Evolutionary conservation across 1,140 invertebrate genomes (phyloP).

Genomic region (Charaxes varanes): DNA sequence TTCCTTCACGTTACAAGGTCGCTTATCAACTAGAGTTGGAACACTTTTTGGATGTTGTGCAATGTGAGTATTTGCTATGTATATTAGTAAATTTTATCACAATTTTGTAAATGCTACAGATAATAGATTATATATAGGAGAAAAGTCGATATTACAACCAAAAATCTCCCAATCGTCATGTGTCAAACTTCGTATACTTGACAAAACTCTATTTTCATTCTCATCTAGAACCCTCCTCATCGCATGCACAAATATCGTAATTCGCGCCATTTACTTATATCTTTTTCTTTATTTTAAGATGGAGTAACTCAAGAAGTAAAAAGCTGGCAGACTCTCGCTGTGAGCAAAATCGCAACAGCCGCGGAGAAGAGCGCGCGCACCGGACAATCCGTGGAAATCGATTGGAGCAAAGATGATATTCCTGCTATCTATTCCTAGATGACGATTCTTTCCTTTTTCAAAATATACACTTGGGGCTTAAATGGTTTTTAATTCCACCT

Average conservation of each 20-base stretch:
- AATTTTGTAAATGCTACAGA: too few relatives aligned
- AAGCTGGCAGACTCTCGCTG: slow-evolving; percentile 72
- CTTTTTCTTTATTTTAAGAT: slow-evolving; percentile 33
- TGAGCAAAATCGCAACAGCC: slow-evolving; percentile 75
- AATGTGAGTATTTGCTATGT: slow-evolving; percentile 66
- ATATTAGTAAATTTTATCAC: too few relatives aligned
- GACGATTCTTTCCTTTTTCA: too few relatives aligned
- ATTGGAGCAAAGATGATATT: slow-evolving; percentile 30
- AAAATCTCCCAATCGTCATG: too few relatives aligned
- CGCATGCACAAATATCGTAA: too few relatives aligned
- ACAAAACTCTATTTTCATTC: too few relatives aligned
- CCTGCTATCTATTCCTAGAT: slow-evolving; percentile 25
- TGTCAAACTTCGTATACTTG: too few relatives aligned
- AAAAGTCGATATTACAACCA: too few relatives aligned
- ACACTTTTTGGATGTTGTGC: slow-evolving; percentile 79
- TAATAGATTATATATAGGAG: too few relatives aligned
- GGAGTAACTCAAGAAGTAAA: slow-evolving; percentile 56
- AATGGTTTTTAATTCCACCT: too few relatives aligned
- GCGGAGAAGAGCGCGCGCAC: slow-evolving; percentile 68
- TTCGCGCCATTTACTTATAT: neutral
- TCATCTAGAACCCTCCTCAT: too few relatives aligned
- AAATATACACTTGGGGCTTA: too few relatives aligned
- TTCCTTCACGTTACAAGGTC: slow-evolving; percentile 76
- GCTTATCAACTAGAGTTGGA: slow-evolving; percentile 78
- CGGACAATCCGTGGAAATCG: slow-evolving; percentile 22